phyloP scores from a whole-genome alignment of 2,888 invertebrate genomes.

The Ophraella communa region DNA sequence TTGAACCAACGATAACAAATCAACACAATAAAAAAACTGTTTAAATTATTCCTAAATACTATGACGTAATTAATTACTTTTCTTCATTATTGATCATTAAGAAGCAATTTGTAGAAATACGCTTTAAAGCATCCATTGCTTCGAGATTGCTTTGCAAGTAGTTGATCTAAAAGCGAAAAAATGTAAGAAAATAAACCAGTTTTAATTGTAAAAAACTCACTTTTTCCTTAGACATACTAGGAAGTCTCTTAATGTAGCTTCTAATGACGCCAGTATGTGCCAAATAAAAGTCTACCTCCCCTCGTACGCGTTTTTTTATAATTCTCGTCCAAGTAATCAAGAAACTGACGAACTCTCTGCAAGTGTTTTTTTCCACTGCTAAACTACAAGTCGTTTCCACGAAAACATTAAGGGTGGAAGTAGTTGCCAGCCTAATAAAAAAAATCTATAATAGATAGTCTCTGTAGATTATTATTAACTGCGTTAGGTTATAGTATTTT shows the following conservation, averaged over 20 bases:
- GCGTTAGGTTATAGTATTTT: no score
- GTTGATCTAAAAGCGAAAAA: no score
- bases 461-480: no score
- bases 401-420: conserved; percentile 19
- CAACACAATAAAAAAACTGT: no score
- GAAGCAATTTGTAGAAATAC: neutral
- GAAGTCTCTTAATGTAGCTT: conserved; percentile 26
- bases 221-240: conserved; percentile 8
- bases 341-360: conserved; percentile 24
- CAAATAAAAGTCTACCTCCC: neutral
- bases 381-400: conserved; percentile 30
- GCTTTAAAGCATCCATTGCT: neutral
- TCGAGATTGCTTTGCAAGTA: no score
- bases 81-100: neutral
- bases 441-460: no score
- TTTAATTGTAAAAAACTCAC: conserved; percentile 5
- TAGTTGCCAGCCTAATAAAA: conserved; percentile 11
- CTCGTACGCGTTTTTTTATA: neutral
- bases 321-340: conserved; percentile 27
- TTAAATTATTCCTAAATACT: neutral
- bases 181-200: no score
- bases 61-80: neutral
- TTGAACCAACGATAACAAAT: no score
- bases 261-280: conserved; percentile 24
- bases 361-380: conserved; percentile 21